These are phyloP conservation scores for Cinclus cinclus DNA, from an alignment of 2,113 vertebrate species.

Conservation along the genomic window DNA sequence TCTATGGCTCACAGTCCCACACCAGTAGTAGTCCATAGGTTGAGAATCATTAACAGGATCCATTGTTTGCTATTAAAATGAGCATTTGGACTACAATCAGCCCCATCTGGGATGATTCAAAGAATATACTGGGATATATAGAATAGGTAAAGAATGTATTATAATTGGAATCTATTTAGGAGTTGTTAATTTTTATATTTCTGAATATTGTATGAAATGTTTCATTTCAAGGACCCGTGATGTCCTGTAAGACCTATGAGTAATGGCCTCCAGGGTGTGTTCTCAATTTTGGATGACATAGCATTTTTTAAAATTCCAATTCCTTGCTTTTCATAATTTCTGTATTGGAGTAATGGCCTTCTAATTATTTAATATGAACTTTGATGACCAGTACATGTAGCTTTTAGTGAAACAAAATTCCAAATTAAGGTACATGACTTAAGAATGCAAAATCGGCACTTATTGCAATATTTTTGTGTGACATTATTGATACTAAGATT, in stretches of 20 bases:
- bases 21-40: not conserved
- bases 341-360: not conserved
- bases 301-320: not conserved
- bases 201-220: not conserved
- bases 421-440: not conserved
- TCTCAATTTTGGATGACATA: not conserved
- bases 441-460: not conserved
- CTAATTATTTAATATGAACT: not conserved
- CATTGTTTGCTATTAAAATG: not conserved
- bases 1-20: not conserved
- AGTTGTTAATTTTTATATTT: not conserved
- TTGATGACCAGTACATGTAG: not conserved
- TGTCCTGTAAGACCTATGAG: not conserved
- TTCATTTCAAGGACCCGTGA: not conserved
- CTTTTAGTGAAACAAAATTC: not conserved
- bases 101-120: not conserved
- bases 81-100: not conserved
- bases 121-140: not conserved
- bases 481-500: not conserved
- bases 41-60: not conserved
- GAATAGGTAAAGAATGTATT: not conserved
- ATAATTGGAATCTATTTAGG: not conserved
- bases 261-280: not conserved
- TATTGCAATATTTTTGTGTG: not conserved
- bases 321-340: not conserved